phyloP scores from a whole-genome alignment of 2,888 invertebrate species.

The Dioctria rufipes region DNA sequence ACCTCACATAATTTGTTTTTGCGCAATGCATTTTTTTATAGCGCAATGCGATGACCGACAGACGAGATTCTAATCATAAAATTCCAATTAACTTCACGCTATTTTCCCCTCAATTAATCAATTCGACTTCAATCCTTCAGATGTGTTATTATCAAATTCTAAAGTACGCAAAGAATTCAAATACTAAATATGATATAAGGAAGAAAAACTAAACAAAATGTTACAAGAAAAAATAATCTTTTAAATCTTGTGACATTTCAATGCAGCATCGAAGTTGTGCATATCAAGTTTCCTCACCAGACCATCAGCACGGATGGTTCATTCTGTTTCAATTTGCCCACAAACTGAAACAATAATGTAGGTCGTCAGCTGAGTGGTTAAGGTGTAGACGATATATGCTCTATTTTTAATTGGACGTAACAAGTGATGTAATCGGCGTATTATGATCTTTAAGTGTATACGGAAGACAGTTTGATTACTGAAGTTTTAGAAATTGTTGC shows the following conservation, averaged over 20 bases:
- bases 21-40: too few species aligned
- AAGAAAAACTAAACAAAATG: not conserved
- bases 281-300: not conserved
- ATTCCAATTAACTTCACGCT: too few species aligned
- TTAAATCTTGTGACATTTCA: constrained; percentile 1
- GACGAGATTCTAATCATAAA: too few species aligned
- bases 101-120: too few species aligned
- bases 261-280: constrained; percentile 10
- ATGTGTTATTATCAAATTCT: too few species aligned
- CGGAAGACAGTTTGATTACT: constrained; percentile 37
- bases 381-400: constrained; percentile 42
- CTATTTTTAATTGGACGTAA: constrained; percentile 45
- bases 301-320: not conserved
- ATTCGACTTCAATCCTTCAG: too few species aligned
- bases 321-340: constrained; percentile 34
- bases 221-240: not conserved
- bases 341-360: constrained; percentile 29
- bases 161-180: not conserved
- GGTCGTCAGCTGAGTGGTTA: constrained; percentile 45
- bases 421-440: constrained; percentile 45
- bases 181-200: not conserved
- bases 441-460: constrained; percentile 40
- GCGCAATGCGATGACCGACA: too few species aligned
- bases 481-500: constrained; percentile 25
- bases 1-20: too few species aligned